A percentile compares a stretch with the other conserved stretches of the same genome.
Evolutionary conservation across 2,113 vertebrate species (phyloP).

Genomic region (Sceloporus tristichus): DNA sequence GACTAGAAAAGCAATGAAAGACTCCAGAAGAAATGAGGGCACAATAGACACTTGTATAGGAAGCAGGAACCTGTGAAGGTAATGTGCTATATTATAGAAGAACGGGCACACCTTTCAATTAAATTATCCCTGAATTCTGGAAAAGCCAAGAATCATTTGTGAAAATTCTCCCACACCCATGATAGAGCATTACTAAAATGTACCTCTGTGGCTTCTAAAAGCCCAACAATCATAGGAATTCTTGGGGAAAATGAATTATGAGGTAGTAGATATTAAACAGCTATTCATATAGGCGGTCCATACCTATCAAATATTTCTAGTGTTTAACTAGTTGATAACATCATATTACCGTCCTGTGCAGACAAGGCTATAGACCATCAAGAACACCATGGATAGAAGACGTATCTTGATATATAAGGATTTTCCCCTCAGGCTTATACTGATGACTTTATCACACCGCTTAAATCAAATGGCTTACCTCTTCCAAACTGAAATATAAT

Average conservation of each 20-base stretch:
- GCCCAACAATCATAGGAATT: neutral
- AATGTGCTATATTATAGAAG: neutral
- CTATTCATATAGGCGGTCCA: neutral
- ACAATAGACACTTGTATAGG: neutral
- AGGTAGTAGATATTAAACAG: neutral
- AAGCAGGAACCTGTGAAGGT: too few relatives aligned
- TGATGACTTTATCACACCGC: too few relatives aligned
- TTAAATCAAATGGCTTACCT: too few relatives aligned
- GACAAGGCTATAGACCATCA: too few relatives aligned
- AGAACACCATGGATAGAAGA: too few relatives aligned
- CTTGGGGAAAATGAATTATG: neutral
- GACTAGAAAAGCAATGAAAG: neutral
- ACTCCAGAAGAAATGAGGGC: neutral
- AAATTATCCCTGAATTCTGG: neutral
- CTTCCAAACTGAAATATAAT: too few relatives aligned
- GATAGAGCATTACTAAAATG: neutral
- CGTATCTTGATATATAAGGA: too few relatives aligned
- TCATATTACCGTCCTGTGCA: neutral
- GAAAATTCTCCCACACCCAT: neutral
- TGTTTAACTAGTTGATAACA: neutral
- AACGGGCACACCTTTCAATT: neutral
- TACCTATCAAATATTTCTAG: neutral
- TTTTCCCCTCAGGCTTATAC: too few relatives aligned
- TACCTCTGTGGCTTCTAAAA: neutral
- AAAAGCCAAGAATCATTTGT: too few relatives aligned